A percentile compares a stretch with the other conserved stretches of the same genome.
Conservation (phyloP, 2,888 invertebrate species). For the Notocelia uddmanniana region DNA sequence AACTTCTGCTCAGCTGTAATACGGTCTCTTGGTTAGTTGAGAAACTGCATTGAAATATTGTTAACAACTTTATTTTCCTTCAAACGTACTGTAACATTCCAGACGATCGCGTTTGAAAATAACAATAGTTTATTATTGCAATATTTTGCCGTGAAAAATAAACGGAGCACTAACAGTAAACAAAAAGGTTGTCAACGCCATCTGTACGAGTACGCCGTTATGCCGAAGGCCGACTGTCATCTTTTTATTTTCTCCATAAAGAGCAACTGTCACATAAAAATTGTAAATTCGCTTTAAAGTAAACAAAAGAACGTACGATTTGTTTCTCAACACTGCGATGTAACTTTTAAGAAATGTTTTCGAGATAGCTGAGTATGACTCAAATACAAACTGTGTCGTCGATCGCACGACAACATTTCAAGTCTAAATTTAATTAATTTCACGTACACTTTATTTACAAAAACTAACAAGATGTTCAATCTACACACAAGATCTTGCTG, state of each 20-base stretch:
- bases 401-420: constrained; percentile 7
- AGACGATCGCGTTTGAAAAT: constrained; percentile 16
- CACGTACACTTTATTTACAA: neutral
- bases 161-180: constrained; percentile 55
- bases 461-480: neutral
- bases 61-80: constrained; percentile 9
- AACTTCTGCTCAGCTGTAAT: constrained; percentile 7
- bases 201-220: constrained; percentile 59
- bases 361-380: neutral
- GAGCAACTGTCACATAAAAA: constrained; percentile 47
- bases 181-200: constrained; percentile 53
- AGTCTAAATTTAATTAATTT: neutral
- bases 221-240: constrained; percentile 52
- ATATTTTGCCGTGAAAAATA: constrained; percentile 47
- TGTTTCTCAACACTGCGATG: constrained; percentile 20
- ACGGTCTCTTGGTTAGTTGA: constrained; percentile 1
- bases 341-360: constrained; percentile 1
- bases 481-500: neutral
- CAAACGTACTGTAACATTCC: constrained; percentile 30
- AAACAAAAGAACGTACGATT: constrained; percentile 38
- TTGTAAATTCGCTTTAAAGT: constrained; percentile 42
- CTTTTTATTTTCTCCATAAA: constrained; percentile 48
- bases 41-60: constrained; percentile 25
- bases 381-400: constrained; percentile 15
- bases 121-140: constrained; percentile 19